Evolutionary conservation across 2,888 invertebrate genomes (phyloP).

Genomic region (Augochlorella aurata): DNA sequence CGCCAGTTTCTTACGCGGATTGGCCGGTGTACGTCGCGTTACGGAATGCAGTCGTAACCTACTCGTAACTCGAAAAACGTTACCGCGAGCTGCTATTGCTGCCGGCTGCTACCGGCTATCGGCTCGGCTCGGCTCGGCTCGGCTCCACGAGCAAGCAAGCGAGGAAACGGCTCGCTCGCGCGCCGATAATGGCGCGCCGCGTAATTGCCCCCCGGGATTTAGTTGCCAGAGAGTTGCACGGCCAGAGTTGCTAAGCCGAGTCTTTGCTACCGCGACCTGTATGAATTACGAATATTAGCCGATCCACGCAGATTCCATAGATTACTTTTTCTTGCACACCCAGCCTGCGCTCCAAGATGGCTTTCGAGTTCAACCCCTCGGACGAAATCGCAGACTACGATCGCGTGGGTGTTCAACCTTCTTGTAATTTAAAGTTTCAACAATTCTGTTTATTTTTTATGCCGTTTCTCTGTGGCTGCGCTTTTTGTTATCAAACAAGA

Average conservation of each 20-base stretch:
- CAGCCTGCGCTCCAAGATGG: background rate
- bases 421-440: background rate
- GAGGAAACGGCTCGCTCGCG: constrained; percentile 14
- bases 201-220: constrained; percentile 45
- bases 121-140: no score
- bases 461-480: no score
- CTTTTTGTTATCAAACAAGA: no score
- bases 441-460: no score
- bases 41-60: constrained; percentile 40
- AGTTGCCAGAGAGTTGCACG: constrained; percentile 34
- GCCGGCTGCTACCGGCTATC: constrained; percentile 13
- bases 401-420: background rate
- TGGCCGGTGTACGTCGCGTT: constrained; percentile 33
- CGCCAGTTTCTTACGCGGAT: constrained; percentile 46
- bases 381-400: background rate
- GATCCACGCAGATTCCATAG: background rate
- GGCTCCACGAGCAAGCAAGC: background rate
- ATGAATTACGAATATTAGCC: constrained; percentile 33
- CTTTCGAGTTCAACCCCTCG: background rate
- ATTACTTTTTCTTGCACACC: background rate
- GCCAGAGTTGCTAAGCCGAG: constrained; percentile 2
- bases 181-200: constrained; percentile 40
- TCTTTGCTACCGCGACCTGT: constrained; percentile 17
- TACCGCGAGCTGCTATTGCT: constrained; percentile 9
- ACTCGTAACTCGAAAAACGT: constrained; percentile 37